Percentiles rank a stretch among this genome's conserved stretches.
These are phyloP conservation scores for Neomonachus schauinslandi DNA, from an alignment of 2,113 vertebrate genomes.

Conservation along the genomic window DNA sequence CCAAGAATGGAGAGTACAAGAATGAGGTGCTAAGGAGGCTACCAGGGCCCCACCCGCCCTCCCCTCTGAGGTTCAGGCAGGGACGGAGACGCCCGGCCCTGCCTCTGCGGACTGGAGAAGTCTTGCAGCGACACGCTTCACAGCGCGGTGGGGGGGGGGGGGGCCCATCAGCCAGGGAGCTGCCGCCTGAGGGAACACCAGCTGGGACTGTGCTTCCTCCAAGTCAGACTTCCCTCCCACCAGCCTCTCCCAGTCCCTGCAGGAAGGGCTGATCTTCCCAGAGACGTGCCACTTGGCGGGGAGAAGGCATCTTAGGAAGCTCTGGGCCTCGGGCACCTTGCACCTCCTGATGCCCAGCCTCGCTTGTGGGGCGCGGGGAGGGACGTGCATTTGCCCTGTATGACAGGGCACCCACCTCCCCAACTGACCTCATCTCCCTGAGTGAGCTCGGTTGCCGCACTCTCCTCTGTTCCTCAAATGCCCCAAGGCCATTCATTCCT, in stretches of 20 bases:
- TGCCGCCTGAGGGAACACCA: background rate
- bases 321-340: background rate
- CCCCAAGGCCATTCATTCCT: background rate
- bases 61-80: background rate
- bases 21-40: background rate
- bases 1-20: background rate
- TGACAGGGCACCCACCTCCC: background rate
- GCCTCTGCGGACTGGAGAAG: rapidly evolving
- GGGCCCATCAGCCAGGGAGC: background rate
- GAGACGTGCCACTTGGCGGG: background rate
- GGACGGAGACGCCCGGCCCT: background rate
- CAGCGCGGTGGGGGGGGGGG: rapidly evolving
- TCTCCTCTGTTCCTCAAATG: background rate
- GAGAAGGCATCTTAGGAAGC: background rate
- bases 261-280: background rate
- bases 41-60: rapidly evolving
- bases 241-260: background rate
- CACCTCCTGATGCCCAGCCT: background rate
- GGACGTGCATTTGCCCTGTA: background rate
- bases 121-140: rapidly evolving
- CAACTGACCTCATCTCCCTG: background rate
- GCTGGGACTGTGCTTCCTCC: background rate
- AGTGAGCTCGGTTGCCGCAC: background rate
- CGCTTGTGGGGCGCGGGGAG: rapidly evolving
- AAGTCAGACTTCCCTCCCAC: background rate